These are phyloP conservation scores for Ischnura elegans DNA, from an alignment of 2,888 invertebrate genomes.

Conservation along the genomic window DNA sequence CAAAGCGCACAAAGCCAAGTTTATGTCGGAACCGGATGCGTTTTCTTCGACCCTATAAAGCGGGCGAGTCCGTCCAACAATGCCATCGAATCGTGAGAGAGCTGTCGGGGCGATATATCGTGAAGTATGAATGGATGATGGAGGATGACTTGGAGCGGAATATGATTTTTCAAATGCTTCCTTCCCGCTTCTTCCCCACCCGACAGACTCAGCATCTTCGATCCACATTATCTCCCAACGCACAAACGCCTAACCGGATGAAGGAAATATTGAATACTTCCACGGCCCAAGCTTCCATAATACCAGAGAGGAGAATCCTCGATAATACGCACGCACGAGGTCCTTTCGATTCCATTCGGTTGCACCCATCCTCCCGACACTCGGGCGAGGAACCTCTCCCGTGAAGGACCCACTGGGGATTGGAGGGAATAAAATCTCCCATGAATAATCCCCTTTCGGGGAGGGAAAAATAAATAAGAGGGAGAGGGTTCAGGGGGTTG, in stretches of 20 bases:
- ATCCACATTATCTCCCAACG: slow-evolving; percentile 14
- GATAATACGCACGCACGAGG: not conserved
- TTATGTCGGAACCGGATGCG: too few relatives aligned
- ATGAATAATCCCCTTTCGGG: slow-evolving; percentile 34
- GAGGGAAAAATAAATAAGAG: not conserved
- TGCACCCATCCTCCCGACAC: not conserved
- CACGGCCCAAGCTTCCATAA: not conserved
- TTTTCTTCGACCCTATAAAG: too few relatives aligned
- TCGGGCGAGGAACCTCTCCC: not conserved
- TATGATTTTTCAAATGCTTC: not conserved
- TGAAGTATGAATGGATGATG: not conserved
- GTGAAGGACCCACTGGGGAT: not conserved
- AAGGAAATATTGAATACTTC: not conserved
- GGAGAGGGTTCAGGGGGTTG: not conserved
- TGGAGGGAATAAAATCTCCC: not conserved
- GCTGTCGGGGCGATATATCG: too few relatives aligned
- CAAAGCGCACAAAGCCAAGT: too few relatives aligned
- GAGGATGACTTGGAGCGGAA: not conserved
- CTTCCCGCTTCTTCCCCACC: not conserved
- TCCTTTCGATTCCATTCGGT: not conserved
- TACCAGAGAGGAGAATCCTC: too few relatives aligned
- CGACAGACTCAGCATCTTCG: not conserved
- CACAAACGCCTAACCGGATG: slow-evolving; percentile 23
- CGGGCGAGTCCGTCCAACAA: too few relatives aligned
- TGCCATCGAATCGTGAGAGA: too few relatives aligned